Evolutionary conservation across 2,113 vertebrate species (phyloP), one percentile per base, ranked within the genome.

Genomic region (Oxyura jamaicensis): DNA sequence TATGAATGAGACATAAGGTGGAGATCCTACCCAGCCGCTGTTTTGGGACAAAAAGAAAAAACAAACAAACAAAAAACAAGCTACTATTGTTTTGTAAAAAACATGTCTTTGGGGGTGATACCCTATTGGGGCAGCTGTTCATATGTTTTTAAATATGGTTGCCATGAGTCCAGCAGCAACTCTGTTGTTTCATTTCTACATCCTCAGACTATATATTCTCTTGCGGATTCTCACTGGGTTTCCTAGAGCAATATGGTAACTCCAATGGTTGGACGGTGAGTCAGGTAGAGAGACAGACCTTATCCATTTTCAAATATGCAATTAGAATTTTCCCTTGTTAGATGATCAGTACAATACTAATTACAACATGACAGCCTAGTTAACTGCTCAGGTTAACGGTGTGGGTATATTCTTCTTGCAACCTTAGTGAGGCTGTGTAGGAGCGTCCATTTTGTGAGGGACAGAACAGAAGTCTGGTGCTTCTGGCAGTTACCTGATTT

Each of bases 381-480:
- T 52, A 20, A 13, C 42, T 63, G 35, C 29, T 59, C 75, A 56
- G 52, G 39, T 82, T 84, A 75, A 68, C 68, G 25, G 3, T 12
- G 17, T 58, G 65, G 59, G 53, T 41, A 21, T 56, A 12, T 63
- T 83, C 44, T n/a, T 42, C 44, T 84, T 93, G 20, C 42, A 75
- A 6, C 14, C 10, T 60, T 48, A 39, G 29, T 42, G 31, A 87
- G 42, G 26, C n/a, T 78, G 25, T 46, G 17, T n/a, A 59, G 84
- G 25, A 87, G 21, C 46, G 59, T 28, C n/a, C 25, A 0, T 78
- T 26, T 81, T 67, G 23, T 66, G 31, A 53, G 21, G 16, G 36
- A 17, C 83, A 63, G 31, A 71, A 26, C 28, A 66, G 41, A 22
- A 42, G 9, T 41, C 35, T 69, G 29, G 8, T 0, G 0, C n/a